Conservation (phyloP, 2,113 vertebrate species). For the Hydrochoerus hydrochaeris region DNA sequence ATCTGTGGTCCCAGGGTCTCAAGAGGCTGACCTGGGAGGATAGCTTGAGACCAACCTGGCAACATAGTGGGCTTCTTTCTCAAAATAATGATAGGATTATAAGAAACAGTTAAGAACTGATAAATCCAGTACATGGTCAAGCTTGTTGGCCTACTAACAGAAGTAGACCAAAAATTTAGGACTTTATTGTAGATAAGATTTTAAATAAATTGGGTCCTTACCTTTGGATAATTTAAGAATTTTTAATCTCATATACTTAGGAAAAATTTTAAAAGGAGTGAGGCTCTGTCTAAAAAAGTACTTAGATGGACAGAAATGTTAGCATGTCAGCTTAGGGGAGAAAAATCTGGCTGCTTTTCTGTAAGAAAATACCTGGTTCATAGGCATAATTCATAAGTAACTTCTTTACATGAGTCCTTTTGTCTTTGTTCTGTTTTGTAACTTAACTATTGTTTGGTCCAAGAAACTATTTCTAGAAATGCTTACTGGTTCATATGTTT, state of each 20-base stretch:
- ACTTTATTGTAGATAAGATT: background rate
- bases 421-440: background rate
- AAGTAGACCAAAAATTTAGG: background rate
- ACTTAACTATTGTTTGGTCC: slow-evolving; percentile 9
- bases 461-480: slow-evolving; percentile 40
- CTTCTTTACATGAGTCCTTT: background rate
- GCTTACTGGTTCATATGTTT: background rate
- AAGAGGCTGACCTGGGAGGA: background rate
- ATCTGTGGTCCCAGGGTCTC: background rate
- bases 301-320: background rate
- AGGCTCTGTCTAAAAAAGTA: background rate
- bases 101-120: background rate
- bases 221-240: background rate
- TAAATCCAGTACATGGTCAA: background rate
- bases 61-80: background rate
- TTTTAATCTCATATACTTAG: background rate
- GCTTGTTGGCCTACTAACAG: background rate
- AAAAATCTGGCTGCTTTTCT: background rate
- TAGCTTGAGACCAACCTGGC: background rate
- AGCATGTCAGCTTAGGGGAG: background rate
- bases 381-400: background rate
- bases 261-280: background rate
- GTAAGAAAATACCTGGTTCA: slow-evolving; percentile 17
- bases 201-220: background rate
- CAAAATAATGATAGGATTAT: background rate